Evolutionary conservation across 1,140 invertebrate genomes (phyloP), one percentile per base, ranked within the genome.

Genomic region (Anoplolepis gracilipes): DNA sequence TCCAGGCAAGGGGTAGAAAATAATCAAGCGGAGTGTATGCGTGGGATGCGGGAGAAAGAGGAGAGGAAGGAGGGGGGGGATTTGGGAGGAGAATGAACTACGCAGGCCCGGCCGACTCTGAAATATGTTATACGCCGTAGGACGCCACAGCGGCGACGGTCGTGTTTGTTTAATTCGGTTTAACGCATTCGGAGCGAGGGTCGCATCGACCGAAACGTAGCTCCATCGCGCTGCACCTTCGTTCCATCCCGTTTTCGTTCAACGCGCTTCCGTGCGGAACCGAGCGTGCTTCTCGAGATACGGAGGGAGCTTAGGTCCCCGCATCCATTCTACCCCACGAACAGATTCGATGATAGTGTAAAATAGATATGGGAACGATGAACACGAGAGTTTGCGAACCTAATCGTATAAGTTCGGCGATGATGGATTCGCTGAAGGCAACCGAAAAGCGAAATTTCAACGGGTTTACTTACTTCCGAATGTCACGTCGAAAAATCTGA

Each of bases 81-180:
- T 49, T 49, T 49, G 22, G 61, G 39, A 62, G 30, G 16, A 62
- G 49, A 65, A 61, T 55, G 82, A 69, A 39, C 85, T 85, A 81
- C 77, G 62, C 84, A 69, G 76, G 76, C 36, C 39, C 62, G 65
- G 59, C 72, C 72, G 67, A 67, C 36, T 72, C 59, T 85, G 65
- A 90, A 90, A 87, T 75, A 85, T 76, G 77, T 88, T 33, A 57
- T 73, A 82, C 67, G n/a, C 67, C 78, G 65, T 81, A 81, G 78
- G 53, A 81, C 69, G 79, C 11, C 36, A 42, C 64, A 42, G 39
- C 53, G 79, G 76, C 62, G 77, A 55, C 70, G 53, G 85, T 30
- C 33, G 69, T 69, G 81, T 87, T 87, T 84, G 88, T 90, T 90
- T 86, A 90, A 90, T 90, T 89, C 75, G 69, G 85, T 90, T 89